Percentiles rank a stretch among this genome's conserved stretches.
These are phyloP conservation scores for Formicarius rufipectus DNA, from an alignment of 2,113 vertebrate species.

Conservation along the genomic window DNA sequence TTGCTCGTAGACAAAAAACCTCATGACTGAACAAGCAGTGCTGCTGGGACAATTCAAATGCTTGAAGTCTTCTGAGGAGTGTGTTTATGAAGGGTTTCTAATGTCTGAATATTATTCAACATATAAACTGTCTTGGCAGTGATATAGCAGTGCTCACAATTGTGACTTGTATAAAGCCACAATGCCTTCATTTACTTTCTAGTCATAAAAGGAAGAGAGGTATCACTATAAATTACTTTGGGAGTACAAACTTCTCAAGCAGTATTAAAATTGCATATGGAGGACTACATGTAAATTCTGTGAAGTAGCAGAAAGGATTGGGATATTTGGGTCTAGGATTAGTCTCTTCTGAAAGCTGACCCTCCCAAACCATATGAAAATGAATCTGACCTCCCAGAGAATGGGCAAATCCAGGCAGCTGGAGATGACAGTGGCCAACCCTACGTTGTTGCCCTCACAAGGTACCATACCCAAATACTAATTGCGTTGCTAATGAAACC, in stretches of 20 bases:
- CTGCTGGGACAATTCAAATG: background rate
- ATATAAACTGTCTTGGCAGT: background rate
- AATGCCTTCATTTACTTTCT: background rate
- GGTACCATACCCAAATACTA: background rate
- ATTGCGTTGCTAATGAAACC: background rate
- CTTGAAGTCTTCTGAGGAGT: background rate
- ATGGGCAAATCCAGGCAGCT: background rate
- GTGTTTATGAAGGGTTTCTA: background rate
- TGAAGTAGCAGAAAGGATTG: background rate
- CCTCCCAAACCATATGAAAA: background rate
- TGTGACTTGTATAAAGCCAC: background rate
- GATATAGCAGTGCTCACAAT: background rate
- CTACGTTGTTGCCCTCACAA: background rate
- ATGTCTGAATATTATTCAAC: background rate
- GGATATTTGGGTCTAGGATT: background rate
- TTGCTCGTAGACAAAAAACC: background rate
- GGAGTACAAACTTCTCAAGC: background rate
- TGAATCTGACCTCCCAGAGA: background rate
- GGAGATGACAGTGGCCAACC: background rate
- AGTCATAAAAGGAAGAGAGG: background rate
- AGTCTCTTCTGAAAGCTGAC: background rate
- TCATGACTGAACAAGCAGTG: background rate
- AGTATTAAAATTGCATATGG: background rate
- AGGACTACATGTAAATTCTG: background rate
- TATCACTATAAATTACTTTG: background rate